Evolutionary conservation across 2,888 invertebrate species (phyloP).

Genomic region (Sinelater perroti): DNA sequence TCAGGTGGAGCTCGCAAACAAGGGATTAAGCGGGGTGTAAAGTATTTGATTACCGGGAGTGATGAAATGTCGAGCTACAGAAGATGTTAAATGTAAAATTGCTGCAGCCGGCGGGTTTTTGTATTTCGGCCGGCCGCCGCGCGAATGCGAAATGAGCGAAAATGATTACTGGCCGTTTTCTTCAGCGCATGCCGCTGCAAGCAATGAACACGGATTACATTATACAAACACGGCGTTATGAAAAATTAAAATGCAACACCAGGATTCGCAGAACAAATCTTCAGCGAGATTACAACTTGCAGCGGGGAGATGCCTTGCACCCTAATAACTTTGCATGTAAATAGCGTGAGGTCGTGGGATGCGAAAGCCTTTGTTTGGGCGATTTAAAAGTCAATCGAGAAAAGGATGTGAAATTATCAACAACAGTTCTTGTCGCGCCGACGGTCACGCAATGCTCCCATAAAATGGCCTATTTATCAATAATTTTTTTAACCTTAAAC

Average conservation of each 20-base stretch:
- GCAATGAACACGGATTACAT: constrained; percentile 24
- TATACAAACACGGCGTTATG: constrained; percentile 30
- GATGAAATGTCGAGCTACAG: constrained; percentile 49
- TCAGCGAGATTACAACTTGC: constrained; percentile 30
- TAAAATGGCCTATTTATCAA: too few relatives aligned
- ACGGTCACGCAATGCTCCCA: constrained; percentile 21
- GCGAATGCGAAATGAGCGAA: constrained; percentile 5
- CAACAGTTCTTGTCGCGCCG: constrained; percentile 20
- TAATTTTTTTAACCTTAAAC: too few relatives aligned
- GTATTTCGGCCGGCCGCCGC: constrained; percentile 2
- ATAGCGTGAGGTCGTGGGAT: constrained; percentile 45
- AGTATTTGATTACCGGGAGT: constrained; percentile 56
- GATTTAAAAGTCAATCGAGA: constrained; percentile 44
- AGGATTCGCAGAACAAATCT: constrained; percentile 38
- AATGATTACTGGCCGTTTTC: constrained; percentile 13
- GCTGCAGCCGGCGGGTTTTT: constrained; percentile 4
- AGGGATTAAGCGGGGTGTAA: constrained; percentile 53
- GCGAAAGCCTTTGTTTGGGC: constrained; percentile 46
- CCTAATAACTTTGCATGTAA: constrained; percentile 49
- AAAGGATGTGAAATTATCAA: constrained; percentile 24
- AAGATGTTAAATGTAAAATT: constrained; percentile 8
- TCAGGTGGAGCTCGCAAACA: constrained; percentile 54
- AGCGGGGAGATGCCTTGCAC: constrained; percentile 44
- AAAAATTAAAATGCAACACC: constrained; percentile 40
- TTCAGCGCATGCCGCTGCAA: constrained; percentile 1